phyloP scores from a whole-genome alignment of 2,113 vertebrate species.

The Rhinogobius similis region DNA sequence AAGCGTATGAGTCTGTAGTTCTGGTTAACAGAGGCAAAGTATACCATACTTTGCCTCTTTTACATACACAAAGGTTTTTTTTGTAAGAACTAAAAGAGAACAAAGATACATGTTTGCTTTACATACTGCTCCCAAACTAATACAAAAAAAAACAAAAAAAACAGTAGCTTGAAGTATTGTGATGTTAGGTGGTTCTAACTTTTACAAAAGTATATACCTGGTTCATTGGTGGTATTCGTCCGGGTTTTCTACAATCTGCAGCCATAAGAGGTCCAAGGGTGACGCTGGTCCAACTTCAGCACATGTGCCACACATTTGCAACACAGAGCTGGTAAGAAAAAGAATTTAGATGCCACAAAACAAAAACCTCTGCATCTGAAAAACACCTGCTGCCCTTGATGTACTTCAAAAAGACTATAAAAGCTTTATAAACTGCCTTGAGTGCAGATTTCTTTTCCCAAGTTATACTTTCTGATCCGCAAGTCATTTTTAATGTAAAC shows the following conservation, averaged over 20 bases:
- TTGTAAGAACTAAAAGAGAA: no score
- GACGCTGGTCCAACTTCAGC: not conserved
- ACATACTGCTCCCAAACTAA: no score
- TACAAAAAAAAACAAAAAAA: no score
- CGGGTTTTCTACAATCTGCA: not conserved
- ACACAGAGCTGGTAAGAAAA: not conserved
- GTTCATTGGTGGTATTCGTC: not conserved
- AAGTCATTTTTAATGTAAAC: not conserved
- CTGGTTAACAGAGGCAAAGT: not conserved
- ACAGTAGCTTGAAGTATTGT: no score
- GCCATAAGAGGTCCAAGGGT: not conserved
- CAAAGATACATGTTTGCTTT: no score
- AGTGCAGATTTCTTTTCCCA: not conserved
- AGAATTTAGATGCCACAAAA: conserved; percentile 64
- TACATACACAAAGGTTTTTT: not conserved
- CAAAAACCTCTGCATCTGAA: conserved; percentile 81
- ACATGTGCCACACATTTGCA: not conserved
- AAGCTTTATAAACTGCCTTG: not conserved
- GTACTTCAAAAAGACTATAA: not conserved
- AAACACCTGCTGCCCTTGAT: not conserved
- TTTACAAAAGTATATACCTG: not conserved
- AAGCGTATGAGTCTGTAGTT: not conserved
- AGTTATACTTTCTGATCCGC: not conserved
- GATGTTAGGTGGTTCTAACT: no score
- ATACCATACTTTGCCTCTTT: not conserved